Evolutionary conservation across 1,140 invertebrate species (phyloP).

Genomic region (Pseudomyrmex dendroicus): DNA sequence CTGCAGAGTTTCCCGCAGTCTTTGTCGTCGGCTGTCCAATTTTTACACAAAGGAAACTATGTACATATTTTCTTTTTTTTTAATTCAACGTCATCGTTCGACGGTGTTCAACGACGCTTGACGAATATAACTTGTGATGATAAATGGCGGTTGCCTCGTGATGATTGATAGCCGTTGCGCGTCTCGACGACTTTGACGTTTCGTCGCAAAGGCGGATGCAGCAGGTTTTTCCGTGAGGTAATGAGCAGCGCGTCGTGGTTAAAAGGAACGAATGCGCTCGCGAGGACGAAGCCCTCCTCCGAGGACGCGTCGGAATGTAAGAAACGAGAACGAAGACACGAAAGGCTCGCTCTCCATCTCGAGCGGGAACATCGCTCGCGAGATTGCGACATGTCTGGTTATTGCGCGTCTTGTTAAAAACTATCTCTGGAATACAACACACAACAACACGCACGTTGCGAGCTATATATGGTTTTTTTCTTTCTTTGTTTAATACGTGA

Average conservation of each 20-base stretch:
- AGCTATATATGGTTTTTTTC: too few species aligned
- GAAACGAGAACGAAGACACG: background rate
- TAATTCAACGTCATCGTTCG: too few species aligned
- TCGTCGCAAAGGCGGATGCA: background rate
- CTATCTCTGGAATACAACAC: background rate
- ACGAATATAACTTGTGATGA: too few species aligned
- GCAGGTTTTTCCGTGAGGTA: background rate
- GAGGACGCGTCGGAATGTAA: background rate
- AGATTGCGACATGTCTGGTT: constrained; percentile 29
- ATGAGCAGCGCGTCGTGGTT: background rate
- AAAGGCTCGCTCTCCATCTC: constrained; percentile 11
- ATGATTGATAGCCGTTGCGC: background rate
- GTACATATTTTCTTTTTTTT: background rate
- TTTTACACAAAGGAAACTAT: too few species aligned
- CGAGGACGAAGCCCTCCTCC: background rate
- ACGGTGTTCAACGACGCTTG: too few species aligned
- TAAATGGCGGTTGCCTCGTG: background rate
- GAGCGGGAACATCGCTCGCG: background rate
- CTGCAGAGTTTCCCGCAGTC: too few species aligned
- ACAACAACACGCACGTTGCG: background rate
- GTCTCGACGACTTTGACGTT: background rate
- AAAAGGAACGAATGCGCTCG: background rate
- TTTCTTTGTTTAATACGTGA: too few species aligned
- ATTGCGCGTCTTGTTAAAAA: background rate
- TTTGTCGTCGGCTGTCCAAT: too few species aligned